Conservation (phyloP, 2,888 invertebrate species). For the Drosophila vallismaia region DNA sequence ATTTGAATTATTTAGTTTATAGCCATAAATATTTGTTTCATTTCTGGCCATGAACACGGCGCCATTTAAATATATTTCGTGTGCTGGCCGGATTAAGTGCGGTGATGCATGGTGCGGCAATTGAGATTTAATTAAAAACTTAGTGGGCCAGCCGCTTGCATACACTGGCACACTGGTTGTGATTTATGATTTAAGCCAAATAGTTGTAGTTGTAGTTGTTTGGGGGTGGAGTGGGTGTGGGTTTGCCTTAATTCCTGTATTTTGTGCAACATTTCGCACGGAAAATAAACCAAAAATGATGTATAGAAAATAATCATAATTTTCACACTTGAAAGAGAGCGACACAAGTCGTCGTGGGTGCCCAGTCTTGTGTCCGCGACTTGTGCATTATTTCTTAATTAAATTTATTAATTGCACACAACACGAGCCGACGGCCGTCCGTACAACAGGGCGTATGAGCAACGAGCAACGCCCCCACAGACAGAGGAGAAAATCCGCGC, state of each 20-base stretch:
- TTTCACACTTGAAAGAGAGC: constrained; percentile 74
- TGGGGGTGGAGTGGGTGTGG: neutral
- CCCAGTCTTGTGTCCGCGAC: constrained; percentile 16
- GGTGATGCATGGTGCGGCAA: constrained; percentile 39
- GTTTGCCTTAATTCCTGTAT: constrained; percentile 42
- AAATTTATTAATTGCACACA: constrained; percentile 79
- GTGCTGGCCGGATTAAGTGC: constrained; percentile 23
- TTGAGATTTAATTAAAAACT: constrained; percentile 66
- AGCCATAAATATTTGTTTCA: constrained; percentile 25
- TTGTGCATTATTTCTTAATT: constrained; percentile 72
- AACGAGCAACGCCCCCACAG: constrained; percentile 35
- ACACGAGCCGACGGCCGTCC: constrained; percentile 55
- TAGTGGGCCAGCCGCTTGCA: constrained; percentile 31
- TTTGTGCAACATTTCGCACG: constrained; percentile 52
- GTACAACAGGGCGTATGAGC: constrained; percentile 57
- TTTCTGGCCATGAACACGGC: constrained; percentile 42
- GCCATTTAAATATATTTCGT: constrained; percentile 26
- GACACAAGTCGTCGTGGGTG: constrained; percentile 23
- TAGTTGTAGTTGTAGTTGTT: neutral
- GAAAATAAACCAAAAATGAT: constrained; percentile 34
- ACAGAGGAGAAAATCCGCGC: constrained; percentile 8
- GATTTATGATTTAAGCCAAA: constrained; percentile 45
- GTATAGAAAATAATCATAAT: constrained; percentile 70
- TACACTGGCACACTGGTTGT: constrained; percentile 15
- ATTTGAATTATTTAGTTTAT: constrained; percentile 62